Conservation (phyloP, 2,797 vertebrate species). For the Botia almorhae region DNA sequence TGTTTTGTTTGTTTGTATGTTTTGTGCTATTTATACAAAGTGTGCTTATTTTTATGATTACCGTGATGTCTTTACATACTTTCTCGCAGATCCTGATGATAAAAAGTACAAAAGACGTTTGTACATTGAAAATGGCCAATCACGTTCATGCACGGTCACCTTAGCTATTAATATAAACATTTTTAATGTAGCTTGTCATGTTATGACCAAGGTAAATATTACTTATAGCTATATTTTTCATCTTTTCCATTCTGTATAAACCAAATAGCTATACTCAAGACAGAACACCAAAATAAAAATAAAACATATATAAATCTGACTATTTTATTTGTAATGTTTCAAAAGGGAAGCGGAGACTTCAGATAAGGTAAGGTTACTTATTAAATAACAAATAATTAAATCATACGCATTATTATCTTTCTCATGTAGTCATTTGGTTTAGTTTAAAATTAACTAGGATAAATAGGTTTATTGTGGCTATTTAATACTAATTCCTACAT, state of each 20-base stretch:
- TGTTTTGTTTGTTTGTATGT: neutral
- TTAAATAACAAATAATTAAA: neutral
- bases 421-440: neutral
- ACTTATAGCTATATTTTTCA: neutral
- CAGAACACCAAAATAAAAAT: neutral
- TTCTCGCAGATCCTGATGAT: neutral
- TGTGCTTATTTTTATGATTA: neutral
- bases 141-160: slow-evolving; percentile 4
- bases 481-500: too few relatives aligned
- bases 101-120: neutral
- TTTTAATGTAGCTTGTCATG: neutral
- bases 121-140: neutral
- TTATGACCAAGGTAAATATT: neutral
- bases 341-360: neutral
- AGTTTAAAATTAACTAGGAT: too few relatives aligned
- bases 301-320: neutral
- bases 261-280: neutral
- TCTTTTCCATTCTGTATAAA: neutral
- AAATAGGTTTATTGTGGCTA: too few relatives aligned
- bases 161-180: neutral
- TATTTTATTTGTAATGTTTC: neutral
- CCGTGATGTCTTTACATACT: neutral
- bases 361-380: neutral
- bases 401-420: neutral
- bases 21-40: neutral